These are phyloP conservation scores for Ophion ventricosus DNA, from an alignment of 2,888 invertebrate genomes.

Conservation along the genomic window DNA sequence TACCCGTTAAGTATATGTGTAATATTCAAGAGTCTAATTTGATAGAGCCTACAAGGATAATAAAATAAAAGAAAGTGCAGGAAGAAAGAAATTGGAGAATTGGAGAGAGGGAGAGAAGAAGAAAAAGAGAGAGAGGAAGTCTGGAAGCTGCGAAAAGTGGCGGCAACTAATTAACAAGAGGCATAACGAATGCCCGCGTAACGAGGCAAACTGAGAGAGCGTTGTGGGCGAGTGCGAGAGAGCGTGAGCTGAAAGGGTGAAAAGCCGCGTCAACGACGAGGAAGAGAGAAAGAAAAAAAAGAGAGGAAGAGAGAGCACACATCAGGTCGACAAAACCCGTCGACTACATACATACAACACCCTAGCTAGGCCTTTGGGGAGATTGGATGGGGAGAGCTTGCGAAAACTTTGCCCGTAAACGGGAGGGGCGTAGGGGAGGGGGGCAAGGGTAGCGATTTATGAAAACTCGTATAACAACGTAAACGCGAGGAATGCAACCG, in stretches of 20 bases:
- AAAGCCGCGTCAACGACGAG: conserved; percentile 53
- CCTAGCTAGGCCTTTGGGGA: conserved; percentile 41
- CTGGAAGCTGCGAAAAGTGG: conserved; percentile 63
- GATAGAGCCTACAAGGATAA: conserved; percentile 42
- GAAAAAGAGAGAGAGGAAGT: conserved; percentile 31
- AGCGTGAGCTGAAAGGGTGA: conserved; percentile 54
- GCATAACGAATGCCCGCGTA: conserved; percentile 67
- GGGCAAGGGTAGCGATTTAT: conserved; percentile 72
- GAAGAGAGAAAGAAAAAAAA: conserved; percentile 24
- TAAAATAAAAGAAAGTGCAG: background rate
- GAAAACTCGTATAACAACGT: conserved; percentile 75
- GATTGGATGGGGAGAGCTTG: conserved; percentile 27
- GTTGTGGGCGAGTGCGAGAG: conserved; percentile 47
- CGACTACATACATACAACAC: conserved; percentile 27
- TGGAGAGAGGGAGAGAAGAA: conserved; percentile 11
- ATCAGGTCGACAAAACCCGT: conserved; percentile 40
- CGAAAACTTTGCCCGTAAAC: conserved; percentile 72
- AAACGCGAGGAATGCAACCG: conserved; percentile 71
- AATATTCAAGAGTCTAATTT: conserved; percentile 71
- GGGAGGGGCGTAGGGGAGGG: conserved; percentile 62
- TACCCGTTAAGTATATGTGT: conserved; percentile 13
- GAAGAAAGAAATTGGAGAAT: conserved; percentile 5
- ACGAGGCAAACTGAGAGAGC: conserved; percentile 48
- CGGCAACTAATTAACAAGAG: conserved; percentile 74
- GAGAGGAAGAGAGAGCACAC: background rate